phyloP scores from a whole-genome alignment of 2,888 invertebrate genomes.

The Oeneis ivallda region DNA sequence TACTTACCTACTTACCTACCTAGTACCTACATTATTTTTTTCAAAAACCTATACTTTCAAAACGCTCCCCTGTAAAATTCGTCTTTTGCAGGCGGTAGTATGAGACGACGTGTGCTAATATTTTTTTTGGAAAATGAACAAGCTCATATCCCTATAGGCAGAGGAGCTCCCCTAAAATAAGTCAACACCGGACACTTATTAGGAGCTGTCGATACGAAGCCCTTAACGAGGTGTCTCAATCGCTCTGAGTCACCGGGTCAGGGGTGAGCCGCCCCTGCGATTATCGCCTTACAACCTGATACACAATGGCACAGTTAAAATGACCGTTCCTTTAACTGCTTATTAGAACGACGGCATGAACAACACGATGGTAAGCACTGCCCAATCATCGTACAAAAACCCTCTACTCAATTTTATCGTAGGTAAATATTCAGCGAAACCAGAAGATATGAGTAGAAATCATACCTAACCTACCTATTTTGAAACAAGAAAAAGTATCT shows the following conservation, averaged over 20 bases:
- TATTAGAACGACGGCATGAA: not conserved
- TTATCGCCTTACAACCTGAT: constrained; percentile 43
- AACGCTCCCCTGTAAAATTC: no score
- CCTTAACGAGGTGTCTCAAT: constrained; percentile 42
- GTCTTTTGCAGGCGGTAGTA: no score
- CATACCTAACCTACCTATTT: no score
- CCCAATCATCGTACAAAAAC: no score
- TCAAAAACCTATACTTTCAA: no score
- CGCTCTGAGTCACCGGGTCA: constrained; percentile 73
- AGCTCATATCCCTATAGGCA: not conserved
- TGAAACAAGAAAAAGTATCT: no score
- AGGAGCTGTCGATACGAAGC: constrained; percentile 48
- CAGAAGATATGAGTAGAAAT: no score
- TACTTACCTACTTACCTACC: no score
- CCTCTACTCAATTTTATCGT: no score
- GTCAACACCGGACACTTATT: constrained; percentile 44
- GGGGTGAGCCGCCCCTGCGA: constrained; percentile 61
- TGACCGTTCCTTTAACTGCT: not conserved
- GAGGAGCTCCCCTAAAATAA: constrained; percentile 18
- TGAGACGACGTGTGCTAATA: no score
- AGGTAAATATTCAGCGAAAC: no score
- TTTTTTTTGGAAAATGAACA: not conserved
- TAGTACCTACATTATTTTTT: no score
- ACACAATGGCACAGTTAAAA: constrained; percentile 10
- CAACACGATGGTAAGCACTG: not conserved